Evolutionary conservation across 2,888 invertebrate genomes (phyloP).

Genomic region (Clivina fossor): DNA sequence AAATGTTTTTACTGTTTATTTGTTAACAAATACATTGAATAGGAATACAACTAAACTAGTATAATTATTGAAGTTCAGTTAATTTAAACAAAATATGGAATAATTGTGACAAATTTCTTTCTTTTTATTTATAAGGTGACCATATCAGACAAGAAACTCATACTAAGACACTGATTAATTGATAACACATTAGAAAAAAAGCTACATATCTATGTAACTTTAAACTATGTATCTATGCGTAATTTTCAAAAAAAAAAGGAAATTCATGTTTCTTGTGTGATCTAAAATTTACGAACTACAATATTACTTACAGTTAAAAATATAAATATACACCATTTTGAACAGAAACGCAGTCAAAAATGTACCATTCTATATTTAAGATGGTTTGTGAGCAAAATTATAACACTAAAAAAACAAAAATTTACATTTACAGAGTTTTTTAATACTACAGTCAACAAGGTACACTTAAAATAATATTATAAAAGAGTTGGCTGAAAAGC

Average conservation of each 20-base stretch:
- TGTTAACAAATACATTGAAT: conserved; percentile 34
- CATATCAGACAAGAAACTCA: conserved; percentile 23
- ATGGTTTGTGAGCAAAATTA: conserved; percentile 29
- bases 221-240: background rate
- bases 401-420: conserved; percentile 28
- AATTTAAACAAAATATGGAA: conserved; percentile 33
- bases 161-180: no score
- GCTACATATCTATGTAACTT: background rate
- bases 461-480: no score
- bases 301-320: conserved; percentile 26
- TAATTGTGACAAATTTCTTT: conserved; percentile 28
- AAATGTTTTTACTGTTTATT: conserved; percentile 17
- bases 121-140: no score
- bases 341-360: conserved; percentile 19
- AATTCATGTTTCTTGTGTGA: conserved; percentile 26
- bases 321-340: conserved; percentile 33
- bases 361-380: background rate
- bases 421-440: conserved; percentile 3
- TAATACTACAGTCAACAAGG: conserved; percentile 31
- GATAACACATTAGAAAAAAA: conserved; percentile 7
- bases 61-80: conserved; percentile 31
- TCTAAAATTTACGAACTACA: no score
- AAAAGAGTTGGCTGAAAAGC: no score
- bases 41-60: conserved; percentile 33
- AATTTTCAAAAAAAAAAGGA: background rate